Base-by-base conservation (phyloP, 2,797 vertebrate genomes). In the Propithecus deckenii region DNA sequence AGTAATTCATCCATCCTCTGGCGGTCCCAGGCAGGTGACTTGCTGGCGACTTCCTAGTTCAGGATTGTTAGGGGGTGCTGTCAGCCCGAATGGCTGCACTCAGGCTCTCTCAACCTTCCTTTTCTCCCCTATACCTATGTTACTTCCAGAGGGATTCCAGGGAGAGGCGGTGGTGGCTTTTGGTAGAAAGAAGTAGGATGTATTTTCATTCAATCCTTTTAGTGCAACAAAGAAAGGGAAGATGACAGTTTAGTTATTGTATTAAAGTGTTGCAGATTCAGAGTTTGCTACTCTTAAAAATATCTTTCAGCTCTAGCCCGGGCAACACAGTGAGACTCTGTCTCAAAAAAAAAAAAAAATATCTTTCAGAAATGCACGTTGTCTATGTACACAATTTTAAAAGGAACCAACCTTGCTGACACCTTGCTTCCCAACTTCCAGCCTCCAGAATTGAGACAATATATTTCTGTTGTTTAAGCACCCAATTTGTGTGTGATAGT, bases 241-340 rank as follows among this genome's bases (percentile, higher is more conserved):
- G 20, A 75, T 65, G 50, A 41, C 1, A 25, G 15, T 35, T 92
- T n/a, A 22, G 3, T 79, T 71, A 95, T 18, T 93, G 13, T 15
- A 41, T 86, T 38, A 72, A 80, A 87, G 15, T 92, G 74, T 28
- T 59, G n/a, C 63, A 87, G 43, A 69, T 52, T 89, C 57, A 65
- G 46, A 57, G 90, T 85, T 88, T 86, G 13, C 46, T 20, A 48
- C n/a, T 94, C 35, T 69, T 85, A 41, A 81, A 97, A 59, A 74
- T 43, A 65, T 41, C 52, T 85, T 93, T 92, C 46, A 87, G 20
- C 38, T 38, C 38, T 38, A 38, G 38, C 38, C 38, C 38, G 3
- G 38, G 38, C 38, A 38, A 38, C 38, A 38, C 38, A 38, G 38
- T 38, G 38, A 38, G 38, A 38, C 38, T 38, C 38, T 38, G 38